Evolutionary conservation across 2,888 invertebrate genomes (phyloP), one percentile per base, ranked within the genome.

Genomic region (Caenorhabditis sp.): DNA sequence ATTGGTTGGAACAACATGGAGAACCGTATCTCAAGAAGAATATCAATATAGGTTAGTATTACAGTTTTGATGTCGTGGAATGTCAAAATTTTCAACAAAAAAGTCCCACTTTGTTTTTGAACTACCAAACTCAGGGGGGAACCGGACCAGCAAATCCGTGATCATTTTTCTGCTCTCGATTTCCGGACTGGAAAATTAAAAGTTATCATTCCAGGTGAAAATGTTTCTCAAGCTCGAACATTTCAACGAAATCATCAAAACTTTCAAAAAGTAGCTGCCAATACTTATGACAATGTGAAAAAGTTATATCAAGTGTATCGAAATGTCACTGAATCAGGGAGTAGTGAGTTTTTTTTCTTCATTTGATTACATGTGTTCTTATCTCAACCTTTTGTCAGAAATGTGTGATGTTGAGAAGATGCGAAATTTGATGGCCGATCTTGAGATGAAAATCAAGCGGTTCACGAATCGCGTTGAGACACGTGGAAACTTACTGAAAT

Each of bases 1-100:
- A 83, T 37, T 86, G 86, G 86, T 71, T 86, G 49, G 80, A 86
- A n/a, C 69, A 82, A 17, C 85, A 86, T 62, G 86, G 86, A 8
- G 86, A 86, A 60, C 81, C 86, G 1, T 87, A 84, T 59, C 65
- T 86, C 19, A 61, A 61, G 23, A 79, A 79, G 55, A 87, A 86
- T 49, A 74, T 75, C 0, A 70, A 68, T 31, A 87, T 86, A 21
- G 86, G 85, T 76, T 14, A 8, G 43, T 10, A n/a, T n/a, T n/a
- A n/a, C n/a, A 12, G 66, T 4, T 24, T 37, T 59, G 14, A 14
- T 4, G 5, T 8, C 24, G 6, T 55, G 6, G 55, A 24, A 55
- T 5, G 10, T 6, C 12, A 12, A 21, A n/a, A n/a, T n/a, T n/a
- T n/a, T n/a, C n/a, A n/a, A n/a, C n/a, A n/a, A n/a, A n/a, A n/a